A percentile compares a stretch with the other conserved stretches of the same genome.
These are phyloP conservation scores for Benitochromis conjunctus DNA, from an alignment of 2,113 vertebrate genomes.

Conservation along the genomic window DNA sequence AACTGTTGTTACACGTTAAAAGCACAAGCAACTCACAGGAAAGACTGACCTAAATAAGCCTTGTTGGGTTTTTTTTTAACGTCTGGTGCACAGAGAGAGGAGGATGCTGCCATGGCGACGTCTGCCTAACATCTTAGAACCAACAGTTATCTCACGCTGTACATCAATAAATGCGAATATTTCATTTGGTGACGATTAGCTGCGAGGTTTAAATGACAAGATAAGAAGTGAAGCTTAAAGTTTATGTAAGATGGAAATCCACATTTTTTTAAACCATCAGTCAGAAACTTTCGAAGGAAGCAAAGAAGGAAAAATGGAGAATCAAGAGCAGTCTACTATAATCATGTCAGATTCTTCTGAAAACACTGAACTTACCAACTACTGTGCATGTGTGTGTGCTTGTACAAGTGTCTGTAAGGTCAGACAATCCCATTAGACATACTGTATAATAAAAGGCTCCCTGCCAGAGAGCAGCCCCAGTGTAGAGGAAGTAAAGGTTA, in stretches of 20 bases:
- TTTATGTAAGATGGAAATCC: not conserved
- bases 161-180: not conserved
- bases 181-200: not conserved
- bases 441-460: slow-evolving; percentile 32
- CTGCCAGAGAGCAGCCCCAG: not conserved
- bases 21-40: not conserved
- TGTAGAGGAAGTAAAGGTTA: slow-evolving; percentile 32
- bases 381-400: not conserved
- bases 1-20: not conserved
- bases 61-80: not conserved
- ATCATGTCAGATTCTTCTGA: not conserved
- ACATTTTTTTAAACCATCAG: not conserved
- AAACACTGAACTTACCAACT: not conserved
- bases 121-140: not conserved
- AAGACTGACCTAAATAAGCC: not conserved
- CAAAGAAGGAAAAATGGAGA: not conserved
- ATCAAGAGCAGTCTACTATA: not conserved
- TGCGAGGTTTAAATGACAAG: not conserved
- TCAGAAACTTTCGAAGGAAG: not conserved
- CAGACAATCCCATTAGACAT: slow-evolving; percentile 13
- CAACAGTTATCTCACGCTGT: not conserved
- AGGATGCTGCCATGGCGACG: not conserved
- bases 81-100: not conserved
- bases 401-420: not conserved
- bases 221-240: not conserved